These are phyloP conservation scores for Tachyglossus aculeatus DNA, from an alignment of 2,797 vertebrate species.

Conservation along the genomic window DNA sequence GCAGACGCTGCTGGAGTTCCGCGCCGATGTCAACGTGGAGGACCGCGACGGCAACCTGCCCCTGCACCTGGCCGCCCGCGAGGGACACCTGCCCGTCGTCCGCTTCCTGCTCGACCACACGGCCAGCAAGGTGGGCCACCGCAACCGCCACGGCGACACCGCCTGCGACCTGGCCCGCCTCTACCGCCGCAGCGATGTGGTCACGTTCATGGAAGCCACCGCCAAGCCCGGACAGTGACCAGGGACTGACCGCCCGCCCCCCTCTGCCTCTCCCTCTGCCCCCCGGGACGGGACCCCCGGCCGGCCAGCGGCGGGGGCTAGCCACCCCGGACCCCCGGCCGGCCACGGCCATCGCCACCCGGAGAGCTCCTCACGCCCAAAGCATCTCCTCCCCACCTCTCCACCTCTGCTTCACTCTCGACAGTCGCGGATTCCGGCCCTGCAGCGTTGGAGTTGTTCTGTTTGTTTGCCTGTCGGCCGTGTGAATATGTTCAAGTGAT, in stretches of 20 bases:
- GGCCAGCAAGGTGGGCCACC: constrained; percentile 70
- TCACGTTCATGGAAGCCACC: constrained; percentile 72
- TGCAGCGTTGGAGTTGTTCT: constrained; percentile 52
- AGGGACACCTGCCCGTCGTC: constrained; percentile 83
- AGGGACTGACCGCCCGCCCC: not conserved
- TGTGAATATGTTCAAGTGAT: constrained; percentile 50
- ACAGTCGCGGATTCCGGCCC: constrained; percentile 48
- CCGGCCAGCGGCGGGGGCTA: too few relatives aligned
- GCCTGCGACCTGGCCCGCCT: constrained; percentile 77
- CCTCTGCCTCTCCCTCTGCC: not conserved
- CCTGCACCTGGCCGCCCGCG: constrained; percentile 86
- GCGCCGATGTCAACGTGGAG: constrained; percentile 82
- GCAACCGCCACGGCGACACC: constrained; percentile 77
- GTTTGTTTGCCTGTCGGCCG: too few relatives aligned
- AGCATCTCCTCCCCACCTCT: not conserved
- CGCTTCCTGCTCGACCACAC: constrained; percentile 76
- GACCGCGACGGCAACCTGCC: constrained; percentile 88
- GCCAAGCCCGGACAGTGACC: constrained; percentile 17
- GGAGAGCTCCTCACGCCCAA: not conserved
- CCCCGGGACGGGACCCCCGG: not conserved
- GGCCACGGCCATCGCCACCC: constrained; percentile 5
- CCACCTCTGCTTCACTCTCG: constrained; percentile 17
- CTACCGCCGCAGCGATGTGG: constrained; percentile 67
- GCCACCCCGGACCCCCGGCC: too few relatives aligned
- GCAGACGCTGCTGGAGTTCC: constrained; percentile 77